phyloP scores from a whole-genome alignment of 2,797 vertebrate species.

The Cuculus canorus region DNA sequence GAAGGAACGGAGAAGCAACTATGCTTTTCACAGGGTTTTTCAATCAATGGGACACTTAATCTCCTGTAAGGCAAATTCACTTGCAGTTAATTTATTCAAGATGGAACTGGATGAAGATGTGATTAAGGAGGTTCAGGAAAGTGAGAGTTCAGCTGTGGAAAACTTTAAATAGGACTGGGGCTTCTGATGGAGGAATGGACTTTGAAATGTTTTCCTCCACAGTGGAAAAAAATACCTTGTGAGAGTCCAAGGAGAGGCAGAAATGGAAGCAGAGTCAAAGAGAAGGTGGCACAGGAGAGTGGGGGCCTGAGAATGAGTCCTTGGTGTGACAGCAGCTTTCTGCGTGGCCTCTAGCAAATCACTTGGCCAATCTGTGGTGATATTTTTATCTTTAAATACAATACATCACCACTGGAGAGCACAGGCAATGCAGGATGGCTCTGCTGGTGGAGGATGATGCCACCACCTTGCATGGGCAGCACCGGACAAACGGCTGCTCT shows the following conservation, averaged over 20 bases:
- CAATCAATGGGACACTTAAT: slow-evolving; percentile 70
- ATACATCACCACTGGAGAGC: neutral
- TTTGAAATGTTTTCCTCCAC: neutral
- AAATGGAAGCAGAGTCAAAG: accelerated
- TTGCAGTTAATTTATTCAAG: slow-evolving; percentile 67
- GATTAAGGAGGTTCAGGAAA: slow-evolving; percentile 1
- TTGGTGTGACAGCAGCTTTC: neutral
- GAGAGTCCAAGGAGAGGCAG: neutral
- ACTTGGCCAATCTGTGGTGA: neutral
- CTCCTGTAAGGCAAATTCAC: slow-evolving; percentile 35
- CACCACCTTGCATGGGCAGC: neutral
- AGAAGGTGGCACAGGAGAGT: neutral
- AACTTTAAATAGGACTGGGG: neutral
- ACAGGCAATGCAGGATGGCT: neutral
- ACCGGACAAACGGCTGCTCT: accelerated
- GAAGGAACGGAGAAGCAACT: slow-evolving; percentile 8
- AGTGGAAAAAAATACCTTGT: neutral
- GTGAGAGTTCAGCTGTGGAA: neutral
- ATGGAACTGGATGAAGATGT: slow-evolving; percentile 35
- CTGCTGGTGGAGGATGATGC: neutral
- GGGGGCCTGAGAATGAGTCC: neutral
- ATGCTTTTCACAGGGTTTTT: slow-evolving; percentile 10
- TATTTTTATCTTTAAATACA: neutral
- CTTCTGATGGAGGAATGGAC: neutral
- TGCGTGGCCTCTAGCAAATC: neutral